These are phyloP conservation scores for Horisme vitalbata DNA, from an alignment of 2,888 invertebrate genomes.

Conservation along the genomic window DNA sequence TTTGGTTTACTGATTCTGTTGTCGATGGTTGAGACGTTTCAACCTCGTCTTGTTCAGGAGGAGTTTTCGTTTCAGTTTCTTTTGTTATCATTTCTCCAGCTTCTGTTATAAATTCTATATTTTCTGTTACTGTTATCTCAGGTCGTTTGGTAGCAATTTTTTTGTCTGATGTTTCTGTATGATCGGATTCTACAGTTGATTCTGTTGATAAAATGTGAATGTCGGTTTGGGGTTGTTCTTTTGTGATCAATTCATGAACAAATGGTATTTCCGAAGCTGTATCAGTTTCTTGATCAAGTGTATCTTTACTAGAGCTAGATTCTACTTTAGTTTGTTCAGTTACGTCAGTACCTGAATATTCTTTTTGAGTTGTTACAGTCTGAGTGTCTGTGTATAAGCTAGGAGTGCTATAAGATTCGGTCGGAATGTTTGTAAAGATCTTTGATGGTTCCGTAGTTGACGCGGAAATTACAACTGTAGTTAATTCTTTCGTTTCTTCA, in stretches of 20 bases:
- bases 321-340: conserved; percentile 9
- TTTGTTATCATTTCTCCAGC: conserved; percentile 6
- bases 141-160: conserved; percentile 4
- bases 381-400: conserved; percentile 8
- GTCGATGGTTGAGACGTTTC: conserved; percentile 6
- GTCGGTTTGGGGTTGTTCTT: conserved; percentile 8
- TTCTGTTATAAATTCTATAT: conserved; percentile 12
- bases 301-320: conserved; percentile 11
- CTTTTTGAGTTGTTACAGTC: conserved; percentile 1
- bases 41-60: conserved; percentile 10
- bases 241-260: conserved; percentile 5
- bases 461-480: conserved; percentile 3
- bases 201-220: conserved; percentile 9
- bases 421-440: conserved; percentile 5
- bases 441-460: conserved; percentile 15
- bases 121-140: conserved; percentile 1
- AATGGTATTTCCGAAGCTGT: conserved; percentile 3
- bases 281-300: conserved; percentile 8
- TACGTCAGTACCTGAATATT: conserved; percentile 1
- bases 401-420: conserved; percentile 2
- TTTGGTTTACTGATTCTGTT: conserved; percentile 3
- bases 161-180: conserved; percentile 9
- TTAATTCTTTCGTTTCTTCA: conserved; percentile 13
- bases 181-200: conserved; percentile 7
- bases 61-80: conserved; percentile 9